A percentile compares a stretch with the other conserved stretches of the same genome.
Conservation (phyloP, 1,140 invertebrate genomes). For the Temnothorax curvispinosus region DNA sequence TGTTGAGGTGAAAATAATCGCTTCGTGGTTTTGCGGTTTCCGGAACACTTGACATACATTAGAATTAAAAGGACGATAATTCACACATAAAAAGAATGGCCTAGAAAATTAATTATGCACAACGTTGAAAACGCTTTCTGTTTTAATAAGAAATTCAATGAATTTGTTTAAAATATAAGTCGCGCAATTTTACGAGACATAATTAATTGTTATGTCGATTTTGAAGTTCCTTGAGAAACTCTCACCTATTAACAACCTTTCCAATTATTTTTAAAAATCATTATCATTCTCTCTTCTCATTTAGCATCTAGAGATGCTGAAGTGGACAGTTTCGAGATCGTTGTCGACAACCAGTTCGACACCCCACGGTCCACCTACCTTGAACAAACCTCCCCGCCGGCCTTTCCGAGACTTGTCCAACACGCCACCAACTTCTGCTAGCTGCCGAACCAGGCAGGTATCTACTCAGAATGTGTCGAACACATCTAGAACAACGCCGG, state of each 20-base stretch:
- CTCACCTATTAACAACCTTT: not conserved
- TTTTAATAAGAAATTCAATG: not conserved
- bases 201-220: not conserved
- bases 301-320: slow-evolving; percentile 80
- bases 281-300: not conserved
- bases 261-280: not conserved
- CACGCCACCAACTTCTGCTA: slow-evolving; percentile 80
- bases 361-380: slow-evolving; percentile 78
- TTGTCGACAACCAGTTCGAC: slow-evolving; percentile 83
- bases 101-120: not conserved
- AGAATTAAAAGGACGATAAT: not conserved
- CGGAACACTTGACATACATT: not conserved
- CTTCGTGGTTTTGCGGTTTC: slow-evolving; percentile 4
- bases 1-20: not conserved
- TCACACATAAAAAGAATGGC: not conserved
- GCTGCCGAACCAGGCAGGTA: slow-evolving; percentile 65
- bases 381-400: slow-evolving; percentile 76
- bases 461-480: slow-evolving; percentile 59
- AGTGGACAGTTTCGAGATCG: slow-evolving; percentile 85
- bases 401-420: slow-evolving; percentile 84
- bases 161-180: not conserved
- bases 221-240: not conserved
- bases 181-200: not conserved
- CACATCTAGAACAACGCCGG: slow-evolving; percentile 73
- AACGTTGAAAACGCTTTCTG: not conserved